phyloP scores from a whole-genome alignment of 2,113 vertebrate genomes.

The Sialia sialis region DNA sequence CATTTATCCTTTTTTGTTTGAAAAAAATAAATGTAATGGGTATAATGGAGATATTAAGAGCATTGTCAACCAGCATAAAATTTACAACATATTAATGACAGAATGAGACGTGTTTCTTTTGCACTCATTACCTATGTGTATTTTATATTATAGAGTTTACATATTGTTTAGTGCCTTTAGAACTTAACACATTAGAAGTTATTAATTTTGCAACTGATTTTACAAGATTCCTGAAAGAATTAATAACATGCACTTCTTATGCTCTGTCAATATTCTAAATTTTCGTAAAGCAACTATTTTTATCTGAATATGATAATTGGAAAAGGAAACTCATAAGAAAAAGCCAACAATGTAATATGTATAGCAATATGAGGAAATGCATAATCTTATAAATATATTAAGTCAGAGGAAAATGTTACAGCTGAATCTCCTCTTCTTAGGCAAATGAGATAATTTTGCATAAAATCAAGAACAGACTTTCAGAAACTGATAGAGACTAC shows the following conservation, averaged over 20 bases:
- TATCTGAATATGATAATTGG: not conserved
- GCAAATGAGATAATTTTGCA: not conserved
- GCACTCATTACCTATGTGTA: not conserved
- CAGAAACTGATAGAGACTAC: not conserved
- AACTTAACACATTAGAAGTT: not conserved
- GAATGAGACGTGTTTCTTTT: not conserved
- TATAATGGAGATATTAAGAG: not conserved
- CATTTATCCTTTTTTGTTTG: not conserved
- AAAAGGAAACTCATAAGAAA: not conserved
- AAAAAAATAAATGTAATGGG: not conserved
- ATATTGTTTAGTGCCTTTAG: not conserved
- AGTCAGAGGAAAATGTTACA: not conserved
- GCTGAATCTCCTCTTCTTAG: not conserved
- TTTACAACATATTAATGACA: not conserved
- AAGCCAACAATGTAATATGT: not conserved
- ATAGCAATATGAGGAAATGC: not conserved
- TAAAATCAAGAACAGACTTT: not conserved
- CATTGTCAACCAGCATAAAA: not conserved
- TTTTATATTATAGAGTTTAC: not conserved
- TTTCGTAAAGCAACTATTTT: not conserved
- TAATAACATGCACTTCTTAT: not conserved
- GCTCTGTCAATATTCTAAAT: not conserved
- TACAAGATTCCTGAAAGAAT: not conserved
- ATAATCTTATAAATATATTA: not conserved
- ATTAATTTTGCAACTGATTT: not conserved